Evolutionary conservation across 2,888 invertebrate species (phyloP).

Genomic region (Cyrtodaria siliqua): DNA sequence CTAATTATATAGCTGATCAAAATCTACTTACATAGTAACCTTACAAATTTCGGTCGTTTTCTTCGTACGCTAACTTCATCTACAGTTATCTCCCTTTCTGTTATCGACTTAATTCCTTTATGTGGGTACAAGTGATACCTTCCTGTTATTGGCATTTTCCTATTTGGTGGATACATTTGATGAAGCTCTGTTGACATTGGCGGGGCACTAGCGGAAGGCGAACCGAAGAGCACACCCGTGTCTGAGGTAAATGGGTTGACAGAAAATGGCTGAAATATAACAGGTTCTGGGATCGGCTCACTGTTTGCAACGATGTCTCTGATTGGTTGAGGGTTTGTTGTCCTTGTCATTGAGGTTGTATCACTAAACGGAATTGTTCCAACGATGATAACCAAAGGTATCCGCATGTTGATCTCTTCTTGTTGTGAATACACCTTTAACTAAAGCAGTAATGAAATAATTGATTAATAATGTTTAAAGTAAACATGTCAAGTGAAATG

Average conservation of each 20-base stretch:
- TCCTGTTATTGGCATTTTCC: constrained; percentile 33
- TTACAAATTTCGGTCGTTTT: constrained; percentile 16
- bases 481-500: no score
- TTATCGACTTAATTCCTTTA: no score
- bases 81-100: constrained; percentile 44
- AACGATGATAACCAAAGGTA: constrained; percentile 48
- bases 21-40: constrained; percentile 33
- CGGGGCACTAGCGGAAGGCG: constrained; percentile 35
- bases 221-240: not conserved
- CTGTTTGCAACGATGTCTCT: constrained; percentile 18
- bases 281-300: constrained; percentile 15
- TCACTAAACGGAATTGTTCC: constrained; percentile 36
- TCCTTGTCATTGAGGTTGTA: not conserved
- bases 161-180: constrained; percentile 45
- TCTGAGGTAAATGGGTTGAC: constrained; percentile 6
- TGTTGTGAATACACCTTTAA: constrained; percentile 38
- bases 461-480: no score
- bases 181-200: constrained; percentile 56
- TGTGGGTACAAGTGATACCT: no score
- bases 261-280: constrained; percentile 7
- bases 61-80: constrained; percentile 26
- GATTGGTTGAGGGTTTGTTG: constrained; percentile 14
- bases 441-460: constrained; percentile 17
- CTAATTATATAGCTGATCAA: not conserved
- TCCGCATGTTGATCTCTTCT: constrained; percentile 27